Conservation (phyloP, 2,797 vertebrate species). For the Danio albolineatus region DNA sequence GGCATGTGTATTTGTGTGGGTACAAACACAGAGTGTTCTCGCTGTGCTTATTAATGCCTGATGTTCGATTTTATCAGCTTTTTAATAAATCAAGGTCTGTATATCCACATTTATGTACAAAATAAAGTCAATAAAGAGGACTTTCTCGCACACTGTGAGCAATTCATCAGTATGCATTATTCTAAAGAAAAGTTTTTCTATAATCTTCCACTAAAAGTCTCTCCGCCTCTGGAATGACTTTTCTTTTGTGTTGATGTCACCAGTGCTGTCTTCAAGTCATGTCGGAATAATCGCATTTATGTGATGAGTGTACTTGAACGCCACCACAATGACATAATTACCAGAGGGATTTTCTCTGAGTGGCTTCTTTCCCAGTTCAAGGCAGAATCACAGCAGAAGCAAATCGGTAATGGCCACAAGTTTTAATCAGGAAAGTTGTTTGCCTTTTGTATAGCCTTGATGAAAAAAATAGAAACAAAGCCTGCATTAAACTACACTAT, state of each 20-base stretch:
- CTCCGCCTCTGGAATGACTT: neutral
- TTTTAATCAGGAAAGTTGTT: slow-evolving; percentile 5
- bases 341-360: neutral
- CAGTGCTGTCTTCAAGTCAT: slow-evolving; percentile 11
- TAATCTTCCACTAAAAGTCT: neutral
- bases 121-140: neutral
- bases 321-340: slow-evolving; percentile 8
- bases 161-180: neutral
- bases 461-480: slow-evolving; percentile 4
- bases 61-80: slow-evolving; percentile 3
- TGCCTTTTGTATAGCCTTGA: neutral
- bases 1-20: neutral
- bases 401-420: neutral
- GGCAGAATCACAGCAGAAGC: neutral
- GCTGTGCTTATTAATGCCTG: slow-evolving; percentile 3
- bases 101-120: neutral
- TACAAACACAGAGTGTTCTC: neutral
- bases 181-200: neutral
- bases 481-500: neutral
- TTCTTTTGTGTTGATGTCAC: slow-evolving; percentile 20
- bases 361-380: neutral
- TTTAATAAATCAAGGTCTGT: slow-evolving; percentile 12
- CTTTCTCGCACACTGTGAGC: neutral
- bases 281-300: neutral
- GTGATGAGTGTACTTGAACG: neutral